Evolutionary conservation across 2,113 vertebrate species (phyloP).

Genomic region (Amazona vittata): DNA sequence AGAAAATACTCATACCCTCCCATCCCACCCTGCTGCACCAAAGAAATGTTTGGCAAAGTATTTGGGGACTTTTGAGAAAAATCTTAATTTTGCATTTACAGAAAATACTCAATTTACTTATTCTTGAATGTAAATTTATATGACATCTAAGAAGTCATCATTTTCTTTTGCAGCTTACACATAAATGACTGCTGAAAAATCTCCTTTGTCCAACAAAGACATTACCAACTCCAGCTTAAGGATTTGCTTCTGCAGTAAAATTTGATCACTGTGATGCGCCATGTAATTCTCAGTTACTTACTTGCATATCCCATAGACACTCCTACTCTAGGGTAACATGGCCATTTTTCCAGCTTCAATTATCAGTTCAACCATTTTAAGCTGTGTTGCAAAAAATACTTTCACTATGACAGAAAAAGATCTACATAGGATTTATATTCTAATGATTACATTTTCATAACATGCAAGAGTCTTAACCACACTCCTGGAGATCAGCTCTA

Average conservation of each 20-base stretch:
- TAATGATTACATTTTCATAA: background rate
- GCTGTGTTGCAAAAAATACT: background rate
- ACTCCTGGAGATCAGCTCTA: background rate
- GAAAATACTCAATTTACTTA: background rate
- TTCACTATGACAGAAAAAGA: background rate
- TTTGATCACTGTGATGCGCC: background rate
- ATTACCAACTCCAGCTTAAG: background rate
- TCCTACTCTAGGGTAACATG: background rate
- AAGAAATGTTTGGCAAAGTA: background rate
- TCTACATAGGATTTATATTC: background rate
- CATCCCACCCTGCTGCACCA: background rate
- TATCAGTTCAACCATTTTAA: background rate
- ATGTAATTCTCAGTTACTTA: background rate
- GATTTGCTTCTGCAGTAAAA: background rate
- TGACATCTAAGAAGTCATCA: background rate
- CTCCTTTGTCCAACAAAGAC: background rate
- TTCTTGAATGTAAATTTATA: background rate
- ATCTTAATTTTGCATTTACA: background rate
- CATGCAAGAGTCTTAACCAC: background rate
- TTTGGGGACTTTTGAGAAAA: background rate
- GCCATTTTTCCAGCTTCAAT: background rate
- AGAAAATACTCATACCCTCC: background rate
- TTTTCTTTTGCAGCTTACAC: background rate
- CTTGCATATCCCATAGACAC: background rate
- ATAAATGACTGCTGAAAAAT: background rate